These are phyloP conservation scores for Omphaloscelis lunosa DNA, from an alignment of 2,888 invertebrate species.

Conservation along the genomic window DNA sequence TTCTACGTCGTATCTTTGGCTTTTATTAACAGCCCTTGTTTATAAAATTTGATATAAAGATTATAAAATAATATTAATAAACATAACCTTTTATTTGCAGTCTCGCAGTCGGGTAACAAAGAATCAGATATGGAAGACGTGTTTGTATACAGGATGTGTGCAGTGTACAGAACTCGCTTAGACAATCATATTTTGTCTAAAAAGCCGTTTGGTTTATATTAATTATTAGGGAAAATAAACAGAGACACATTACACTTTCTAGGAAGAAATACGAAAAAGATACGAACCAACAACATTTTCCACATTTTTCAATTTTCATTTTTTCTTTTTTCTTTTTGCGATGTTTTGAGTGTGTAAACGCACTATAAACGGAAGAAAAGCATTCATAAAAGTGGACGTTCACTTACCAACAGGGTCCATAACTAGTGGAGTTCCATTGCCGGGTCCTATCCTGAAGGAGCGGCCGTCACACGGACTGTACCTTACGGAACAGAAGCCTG, in stretches of 20 bases:
- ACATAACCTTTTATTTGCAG: no score
- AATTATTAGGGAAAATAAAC: no score
- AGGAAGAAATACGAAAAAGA: no score
- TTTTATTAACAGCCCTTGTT: no score
- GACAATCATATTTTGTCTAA: background rate
- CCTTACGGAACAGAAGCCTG: constrained; percentile 93
- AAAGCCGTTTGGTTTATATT: background rate
- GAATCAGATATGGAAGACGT: background rate
- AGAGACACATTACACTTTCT: no score
- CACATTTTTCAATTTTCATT: no score
- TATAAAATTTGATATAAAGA: no score
- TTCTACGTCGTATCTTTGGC: no score
- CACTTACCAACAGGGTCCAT: constrained; percentile 75
- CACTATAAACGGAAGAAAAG: background rate
- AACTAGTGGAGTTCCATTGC: constrained; percentile 64
- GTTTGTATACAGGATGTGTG: background rate
- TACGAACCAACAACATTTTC: no score
- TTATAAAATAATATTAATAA: no score
- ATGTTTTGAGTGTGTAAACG: background rate
- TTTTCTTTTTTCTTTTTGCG: background rate
- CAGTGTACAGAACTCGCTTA: background rate
- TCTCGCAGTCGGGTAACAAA: background rate
- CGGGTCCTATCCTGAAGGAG: constrained; percentile 94
- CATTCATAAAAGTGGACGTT: background rate
- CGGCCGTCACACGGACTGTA: constrained; percentile 94